Evolutionary conservation across 2,113 vertebrate species (phyloP).

Genomic region (Parotia lawesii): DNA sequence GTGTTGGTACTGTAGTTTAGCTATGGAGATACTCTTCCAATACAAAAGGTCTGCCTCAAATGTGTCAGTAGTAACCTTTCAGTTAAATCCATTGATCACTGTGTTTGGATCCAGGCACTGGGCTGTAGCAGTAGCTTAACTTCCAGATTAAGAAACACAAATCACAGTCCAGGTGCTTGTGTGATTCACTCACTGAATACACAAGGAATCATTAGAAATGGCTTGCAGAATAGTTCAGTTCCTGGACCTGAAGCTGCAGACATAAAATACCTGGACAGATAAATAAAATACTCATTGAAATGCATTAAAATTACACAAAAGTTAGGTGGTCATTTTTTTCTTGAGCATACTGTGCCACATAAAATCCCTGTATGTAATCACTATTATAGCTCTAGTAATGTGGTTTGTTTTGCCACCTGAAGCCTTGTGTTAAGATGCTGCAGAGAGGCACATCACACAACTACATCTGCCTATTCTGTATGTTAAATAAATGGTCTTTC

Average conservation of each 20-base stretch:
- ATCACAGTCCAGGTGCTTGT: not conserved
- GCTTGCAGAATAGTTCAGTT: not conserved
- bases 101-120: not conserved
- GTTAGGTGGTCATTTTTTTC: not conserved
- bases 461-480: constrained; percentile 15
- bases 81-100: not conserved
- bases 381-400: not conserved
- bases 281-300: not conserved
- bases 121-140: not conserved
- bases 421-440: not conserved
- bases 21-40: not conserved
- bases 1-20: not conserved
- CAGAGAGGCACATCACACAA: not conserved
- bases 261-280: not conserved
- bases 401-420: constrained; percentile 9
- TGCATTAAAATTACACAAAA: not conserved
- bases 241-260: not conserved
- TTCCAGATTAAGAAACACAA: not conserved
- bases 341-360: not conserved
- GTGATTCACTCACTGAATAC: not conserved
- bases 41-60: not conserved
- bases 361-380: not conserved
- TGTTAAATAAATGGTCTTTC: constrained; percentile 49
- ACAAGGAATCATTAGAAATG: not conserved
- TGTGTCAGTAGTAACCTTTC: not conserved